Evolutionary conservation across 2,113 vertebrate species (phyloP).

Genomic region (Eubucco bourcierii): DNA sequence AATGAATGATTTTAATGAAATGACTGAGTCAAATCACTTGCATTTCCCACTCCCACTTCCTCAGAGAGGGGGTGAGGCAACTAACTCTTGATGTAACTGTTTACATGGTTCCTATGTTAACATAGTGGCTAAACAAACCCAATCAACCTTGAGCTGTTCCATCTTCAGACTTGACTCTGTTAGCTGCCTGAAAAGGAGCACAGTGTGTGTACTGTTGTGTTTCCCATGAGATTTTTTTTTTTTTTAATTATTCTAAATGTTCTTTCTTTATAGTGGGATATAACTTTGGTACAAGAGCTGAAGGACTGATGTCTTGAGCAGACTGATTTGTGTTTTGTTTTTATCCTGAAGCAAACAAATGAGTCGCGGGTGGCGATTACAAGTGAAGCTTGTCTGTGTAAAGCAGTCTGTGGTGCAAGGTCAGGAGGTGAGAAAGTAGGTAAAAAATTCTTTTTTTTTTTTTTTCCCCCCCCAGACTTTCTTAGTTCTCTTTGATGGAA

Average conservation of each 20-base stretch:
- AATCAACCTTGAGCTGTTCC: background rate
- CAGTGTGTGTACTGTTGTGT: accelerated
- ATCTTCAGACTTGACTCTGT: background rate
- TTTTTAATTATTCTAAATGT: background rate
- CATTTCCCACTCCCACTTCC: background rate
- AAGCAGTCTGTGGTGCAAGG: slow-evolving; percentile 35
- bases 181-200: background rate
- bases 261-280: background rate
- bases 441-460: background rate
- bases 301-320: background rate
- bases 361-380: background rate
- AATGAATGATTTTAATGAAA: slow-evolving; percentile 13
- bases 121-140: background rate
- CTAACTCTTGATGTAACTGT: background rate
- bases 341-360: background rate
- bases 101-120: background rate
- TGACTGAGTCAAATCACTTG: background rate
- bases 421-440: background rate
- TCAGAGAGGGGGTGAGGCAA: background rate
- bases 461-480: background rate
- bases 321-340: background rate
- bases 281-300: background rate
- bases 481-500: background rate
- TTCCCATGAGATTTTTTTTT: background rate
- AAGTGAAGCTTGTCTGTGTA: background rate